A percentile compares a stretch with the other conserved stretches of the same genome.
Evolutionary conservation across 2,113 vertebrate genomes (phyloP).

Genomic region (Cheirogaleus medius): DNA sequence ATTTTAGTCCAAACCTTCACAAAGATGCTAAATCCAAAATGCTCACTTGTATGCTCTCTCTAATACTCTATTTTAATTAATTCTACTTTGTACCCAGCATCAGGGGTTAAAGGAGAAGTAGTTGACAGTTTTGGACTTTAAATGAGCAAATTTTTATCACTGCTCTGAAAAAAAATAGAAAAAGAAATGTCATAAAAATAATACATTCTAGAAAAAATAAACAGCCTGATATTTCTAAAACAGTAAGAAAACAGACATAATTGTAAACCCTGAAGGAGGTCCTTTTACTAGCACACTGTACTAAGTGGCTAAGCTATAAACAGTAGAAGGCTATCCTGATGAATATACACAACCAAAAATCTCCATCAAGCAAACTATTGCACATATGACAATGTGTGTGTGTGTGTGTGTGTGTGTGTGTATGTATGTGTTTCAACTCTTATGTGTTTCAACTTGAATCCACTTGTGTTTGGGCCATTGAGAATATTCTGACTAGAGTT

Average conservation of each 20-base stretch:
- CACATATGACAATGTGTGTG: neutral
- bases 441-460: neutral
- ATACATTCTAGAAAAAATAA: neutral
- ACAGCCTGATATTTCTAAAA: neutral
- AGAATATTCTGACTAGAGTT: neutral
- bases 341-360: neutral
- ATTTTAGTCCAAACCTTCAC: neutral
- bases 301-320: neutral
- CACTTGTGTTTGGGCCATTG: neutral
- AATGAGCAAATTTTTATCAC: neutral
- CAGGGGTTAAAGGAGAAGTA: neutral
- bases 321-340: neutral
- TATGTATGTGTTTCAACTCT: accelerated
- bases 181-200: constrained; percentile 1
- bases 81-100: neutral
- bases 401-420: neutral
- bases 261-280: neutral
- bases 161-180: neutral
- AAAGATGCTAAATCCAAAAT: neutral
- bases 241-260: neutral
- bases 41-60: neutral
- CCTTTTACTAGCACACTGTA: neutral
- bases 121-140: neutral
- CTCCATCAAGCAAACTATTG: neutral
- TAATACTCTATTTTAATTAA: neutral